Conservation (phyloP, 1,140 invertebrate species). For the Hyles euphorbiae region DNA sequence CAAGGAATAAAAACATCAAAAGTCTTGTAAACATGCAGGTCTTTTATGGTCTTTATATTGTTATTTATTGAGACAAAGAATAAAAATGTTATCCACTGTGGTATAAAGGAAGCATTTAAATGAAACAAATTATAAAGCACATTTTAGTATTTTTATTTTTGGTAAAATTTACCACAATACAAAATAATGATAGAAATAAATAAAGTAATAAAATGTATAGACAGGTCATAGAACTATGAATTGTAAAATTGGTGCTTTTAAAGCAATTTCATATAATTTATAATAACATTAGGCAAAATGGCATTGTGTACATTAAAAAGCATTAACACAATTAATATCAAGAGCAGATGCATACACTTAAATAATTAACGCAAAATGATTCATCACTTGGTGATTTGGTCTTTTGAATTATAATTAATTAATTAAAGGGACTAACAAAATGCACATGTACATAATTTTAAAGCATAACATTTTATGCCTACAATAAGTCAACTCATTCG, state of each 20-base stretch:
- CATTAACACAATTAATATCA: constrained; percentile 72
- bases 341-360: constrained; percentile 60
- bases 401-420: constrained; percentile 25
- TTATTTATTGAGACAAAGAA: no score
- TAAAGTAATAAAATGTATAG: constrained; percentile 74
- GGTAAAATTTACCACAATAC: constrained; percentile 75
- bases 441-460: constrained; percentile 51
- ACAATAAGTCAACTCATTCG: constrained; percentile 16
- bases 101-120: constrained; percentile 20
- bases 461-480: constrained; percentile 29
- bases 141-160: constrained; percentile 76
- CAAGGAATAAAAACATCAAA: no score
- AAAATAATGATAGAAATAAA: constrained; percentile 75
- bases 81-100: no score
- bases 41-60: no score
- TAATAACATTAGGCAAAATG: constrained; percentile 75
- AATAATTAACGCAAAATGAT: constrained; percentile 47
- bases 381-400: constrained; percentile 71
- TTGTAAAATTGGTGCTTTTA: constrained; percentile 75
- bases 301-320: constrained; percentile 72
- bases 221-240: constrained; percentile 72
- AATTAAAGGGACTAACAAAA: constrained; percentile 50
- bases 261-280: constrained; percentile 74
- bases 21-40: no score
- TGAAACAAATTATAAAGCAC: constrained; percentile 66